A percentile compares a stretch with the other conserved stretches of the same genome.
Evolutionary conservation across 2,797 vertebrate species (phyloP).

Genomic region (Microcaecilia unicolor): DNA sequence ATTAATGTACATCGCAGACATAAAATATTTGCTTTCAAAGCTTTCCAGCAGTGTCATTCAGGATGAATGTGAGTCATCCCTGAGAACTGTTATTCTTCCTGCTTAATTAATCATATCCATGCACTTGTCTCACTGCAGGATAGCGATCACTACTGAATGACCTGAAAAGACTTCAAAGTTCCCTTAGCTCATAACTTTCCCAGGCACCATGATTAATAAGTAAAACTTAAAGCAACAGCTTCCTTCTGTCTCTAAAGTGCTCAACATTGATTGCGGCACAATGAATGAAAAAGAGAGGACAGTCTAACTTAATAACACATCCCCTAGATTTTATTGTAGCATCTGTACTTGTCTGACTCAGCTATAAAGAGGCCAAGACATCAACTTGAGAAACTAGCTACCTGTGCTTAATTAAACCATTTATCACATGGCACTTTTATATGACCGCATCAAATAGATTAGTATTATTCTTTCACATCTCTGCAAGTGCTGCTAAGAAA

Average conservation of each 20-base stretch:
- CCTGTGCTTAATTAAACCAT: constrained; percentile 57
- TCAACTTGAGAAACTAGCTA: constrained; percentile 47
- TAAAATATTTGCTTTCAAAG: constrained; percentile 22
- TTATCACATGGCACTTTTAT: constrained; percentile 59
- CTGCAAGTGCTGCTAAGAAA: constrained; percentile 17
- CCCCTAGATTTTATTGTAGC: constrained; percentile 19
- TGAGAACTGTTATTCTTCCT: constrained; percentile 14
- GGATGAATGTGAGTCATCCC: constrained; percentile 25
- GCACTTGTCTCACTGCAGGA: constrained; percentile 19
- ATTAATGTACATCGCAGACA: constrained; percentile 34
- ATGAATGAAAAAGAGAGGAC: constrained; percentile 19
- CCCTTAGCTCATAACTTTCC: constrained; percentile 11
- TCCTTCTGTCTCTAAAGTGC: constrained; percentile 15
- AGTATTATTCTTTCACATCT: constrained; percentile 24
- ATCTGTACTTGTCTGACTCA: constrained; percentile 41
- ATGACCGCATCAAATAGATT: constrained; percentile 52
- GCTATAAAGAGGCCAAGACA: constrained; percentile 26
- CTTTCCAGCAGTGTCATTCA: constrained; percentile 29
- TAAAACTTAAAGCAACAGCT: constrained; percentile 24
- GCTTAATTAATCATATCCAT: constrained; percentile 51
- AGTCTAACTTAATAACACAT: constrained; percentile 28
- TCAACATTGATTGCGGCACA: constrained; percentile 31
- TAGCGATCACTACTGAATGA: constrained; percentile 28
- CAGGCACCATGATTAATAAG: constrained; percentile 21
- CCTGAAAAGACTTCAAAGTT: constrained; percentile 28